phyloP scores from a whole-genome alignment of 2,888 invertebrate species.

The Lochmaea crataegi region DNA sequence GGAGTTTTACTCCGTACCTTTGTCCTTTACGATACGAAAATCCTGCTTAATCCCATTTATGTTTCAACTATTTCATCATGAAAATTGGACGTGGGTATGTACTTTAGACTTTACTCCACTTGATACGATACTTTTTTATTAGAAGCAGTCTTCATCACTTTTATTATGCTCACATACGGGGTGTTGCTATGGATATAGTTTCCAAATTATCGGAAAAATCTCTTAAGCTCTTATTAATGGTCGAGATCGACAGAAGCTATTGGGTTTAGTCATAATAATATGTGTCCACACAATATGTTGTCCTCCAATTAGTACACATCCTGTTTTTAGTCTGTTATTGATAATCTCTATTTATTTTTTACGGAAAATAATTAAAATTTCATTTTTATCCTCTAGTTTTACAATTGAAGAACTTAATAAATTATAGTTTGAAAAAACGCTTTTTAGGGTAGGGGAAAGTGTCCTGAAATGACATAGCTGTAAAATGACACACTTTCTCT shows the following conservation, averaged over 20 bases:
- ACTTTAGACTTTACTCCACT: slow-evolving; percentile 30
- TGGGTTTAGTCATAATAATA: background rate
- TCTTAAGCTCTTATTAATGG: slow-evolving; percentile 23
- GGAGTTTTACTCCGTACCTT: slow-evolving; percentile 38
- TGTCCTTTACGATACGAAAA: slow-evolving; percentile 38
- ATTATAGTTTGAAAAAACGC: no score
- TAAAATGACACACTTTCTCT: no score
- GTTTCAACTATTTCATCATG: slow-evolving; percentile 35
- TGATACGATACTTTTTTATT: slow-evolving; percentile 32
- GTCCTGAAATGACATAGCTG: no score
- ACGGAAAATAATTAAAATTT: no score
- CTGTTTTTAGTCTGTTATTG: background rate
- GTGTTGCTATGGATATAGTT: slow-evolving; percentile 32
- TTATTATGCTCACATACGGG: slow-evolving; percentile 33
- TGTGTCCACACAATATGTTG: background rate
- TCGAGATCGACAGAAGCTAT: background rate
- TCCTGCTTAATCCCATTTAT: slow-evolving; percentile 33
- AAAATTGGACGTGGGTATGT: slow-evolving; percentile 30
- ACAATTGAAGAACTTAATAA: no score
- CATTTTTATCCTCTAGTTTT: no score
- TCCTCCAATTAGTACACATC: background rate
- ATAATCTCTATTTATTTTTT: background rate
- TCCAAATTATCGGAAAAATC: slow-evolving; percentile 22
- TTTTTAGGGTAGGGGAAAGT: no score
- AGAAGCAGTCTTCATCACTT: slow-evolving; percentile 27